These are phyloP conservation scores for Gymnosoma rotundatum DNA, from an alignment of 2,888 invertebrate genomes.

Conservation along the genomic window DNA sequence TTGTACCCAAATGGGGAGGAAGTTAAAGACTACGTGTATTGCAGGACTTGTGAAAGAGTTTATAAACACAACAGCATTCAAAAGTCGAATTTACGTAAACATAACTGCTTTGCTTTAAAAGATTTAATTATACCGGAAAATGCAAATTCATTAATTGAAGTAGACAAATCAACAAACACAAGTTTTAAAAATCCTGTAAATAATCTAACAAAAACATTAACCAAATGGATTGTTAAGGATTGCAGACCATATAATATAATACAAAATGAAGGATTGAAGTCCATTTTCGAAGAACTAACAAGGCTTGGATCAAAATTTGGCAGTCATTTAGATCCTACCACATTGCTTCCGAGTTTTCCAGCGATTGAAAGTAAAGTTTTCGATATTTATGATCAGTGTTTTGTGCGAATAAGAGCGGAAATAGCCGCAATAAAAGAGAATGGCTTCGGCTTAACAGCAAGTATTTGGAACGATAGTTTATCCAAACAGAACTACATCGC, in stretches of 20 bases:
- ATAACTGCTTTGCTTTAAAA: background rate
- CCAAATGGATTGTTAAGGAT: constrained; percentile 17
- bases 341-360: background rate
- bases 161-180: background rate
- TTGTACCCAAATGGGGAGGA: background rate
- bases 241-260: background rate
- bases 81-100: constrained; percentile 35
- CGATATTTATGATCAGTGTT: constrained; percentile 8
- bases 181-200: background rate
- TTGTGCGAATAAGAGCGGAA: background rate
- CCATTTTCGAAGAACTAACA: constrained; percentile 4
- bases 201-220: background rate
- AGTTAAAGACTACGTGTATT: background rate
- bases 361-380: too few species aligned
- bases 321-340: background rate
- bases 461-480: background rate
- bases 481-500: background rate
- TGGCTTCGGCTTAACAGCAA: constrained; percentile 9
- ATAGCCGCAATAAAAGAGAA: constrained; percentile 6
- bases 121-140: background rate
- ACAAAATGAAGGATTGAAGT: background rate
- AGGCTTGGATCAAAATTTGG: background rate
- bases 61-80: background rate
- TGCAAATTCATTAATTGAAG: background rate
- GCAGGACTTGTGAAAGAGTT: background rate